Conservation (phyloP, 1,140 invertebrate species). For the Neomicropteryx cornuta region DNA sequence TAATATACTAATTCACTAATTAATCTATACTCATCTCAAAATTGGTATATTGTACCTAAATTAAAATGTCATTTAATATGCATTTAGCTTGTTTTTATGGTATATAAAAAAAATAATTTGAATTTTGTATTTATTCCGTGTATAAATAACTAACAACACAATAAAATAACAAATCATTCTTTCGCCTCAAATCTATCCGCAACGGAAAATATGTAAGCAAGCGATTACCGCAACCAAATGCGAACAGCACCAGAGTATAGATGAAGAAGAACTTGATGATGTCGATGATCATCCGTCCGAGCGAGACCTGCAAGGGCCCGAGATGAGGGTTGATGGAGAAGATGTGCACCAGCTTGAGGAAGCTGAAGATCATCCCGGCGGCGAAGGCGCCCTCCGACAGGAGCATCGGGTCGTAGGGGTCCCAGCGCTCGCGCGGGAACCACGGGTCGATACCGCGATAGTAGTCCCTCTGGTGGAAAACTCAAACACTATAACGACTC, state of each 20-base stretch:
- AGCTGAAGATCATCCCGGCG: constrained; percentile 91
- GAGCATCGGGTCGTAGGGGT: constrained; percentile 88
- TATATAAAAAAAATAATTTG: no score
- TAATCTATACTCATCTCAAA: no score
- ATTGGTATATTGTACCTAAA: no score
- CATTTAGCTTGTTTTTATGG: no score
- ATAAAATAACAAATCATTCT: no score
- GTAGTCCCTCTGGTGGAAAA: constrained; percentile 51
- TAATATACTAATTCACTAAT: no score
- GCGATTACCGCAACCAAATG: constrained; percentile 76
- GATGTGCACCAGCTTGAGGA: constrained; percentile 88
- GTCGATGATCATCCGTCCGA: constrained; percentile 87
- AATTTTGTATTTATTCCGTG: no score
- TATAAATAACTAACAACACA: no score
- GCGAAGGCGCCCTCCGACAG: constrained; percentile 90
- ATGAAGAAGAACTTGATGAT: constrained; percentile 93
- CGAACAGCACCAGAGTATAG: constrained; percentile 79
- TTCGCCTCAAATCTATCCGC: not conserved
- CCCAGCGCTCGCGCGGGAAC: constrained; percentile 78
- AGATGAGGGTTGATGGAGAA: constrained; percentile 92
- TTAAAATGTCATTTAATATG: no score
- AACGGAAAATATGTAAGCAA: not conserved
- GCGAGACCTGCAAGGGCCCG: constrained; percentile 75
- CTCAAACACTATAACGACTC: constrained; percentile 2
- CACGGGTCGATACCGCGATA: constrained; percentile 62